Conservation (phyloP, 2,113 vertebrate species). For the Scatophagus argus region DNA sequence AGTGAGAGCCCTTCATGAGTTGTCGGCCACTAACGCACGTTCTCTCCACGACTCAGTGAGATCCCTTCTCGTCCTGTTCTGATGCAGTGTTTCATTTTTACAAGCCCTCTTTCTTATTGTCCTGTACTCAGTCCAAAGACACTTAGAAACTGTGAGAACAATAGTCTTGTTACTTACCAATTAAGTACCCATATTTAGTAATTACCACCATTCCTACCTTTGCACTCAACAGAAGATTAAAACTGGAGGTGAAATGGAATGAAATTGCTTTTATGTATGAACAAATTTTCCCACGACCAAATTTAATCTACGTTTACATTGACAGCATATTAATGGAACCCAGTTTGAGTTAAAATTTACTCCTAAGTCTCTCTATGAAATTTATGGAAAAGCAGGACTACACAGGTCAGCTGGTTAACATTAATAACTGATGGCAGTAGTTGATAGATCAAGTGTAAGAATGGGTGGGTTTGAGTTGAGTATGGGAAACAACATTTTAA, state of each 20-base stretch:
- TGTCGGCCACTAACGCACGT: conserved; percentile 28
- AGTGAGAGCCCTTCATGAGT: conserved; percentile 43
- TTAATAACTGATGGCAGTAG: conserved; percentile 30
- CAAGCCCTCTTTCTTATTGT: background rate
- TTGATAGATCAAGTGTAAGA: conserved; percentile 4
- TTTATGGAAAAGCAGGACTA: background rate
- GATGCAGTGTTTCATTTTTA: background rate
- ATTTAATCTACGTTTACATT: background rate
- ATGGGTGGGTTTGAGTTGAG: background rate
- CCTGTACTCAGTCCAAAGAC: background rate
- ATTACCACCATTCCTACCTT: background rate
- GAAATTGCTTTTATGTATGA: background rate
- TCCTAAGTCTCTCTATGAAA: conserved; percentile 2
- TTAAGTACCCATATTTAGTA: background rate
- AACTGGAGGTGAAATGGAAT: background rate
- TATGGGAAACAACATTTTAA: background rate
- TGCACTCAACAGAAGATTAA: background rate
- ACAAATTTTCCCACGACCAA: accelerated
- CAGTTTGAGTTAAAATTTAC: background rate
- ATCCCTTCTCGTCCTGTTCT: conserved; percentile 5
- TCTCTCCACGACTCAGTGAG: conserved; percentile 1
- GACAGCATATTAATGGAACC: background rate
- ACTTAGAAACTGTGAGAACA: background rate
- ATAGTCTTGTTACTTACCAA: background rate
- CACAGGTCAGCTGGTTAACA: conserved; percentile 27